Conservation (phyloP, 1,140 invertebrate species). For the Megalopta genalis region DNA sequence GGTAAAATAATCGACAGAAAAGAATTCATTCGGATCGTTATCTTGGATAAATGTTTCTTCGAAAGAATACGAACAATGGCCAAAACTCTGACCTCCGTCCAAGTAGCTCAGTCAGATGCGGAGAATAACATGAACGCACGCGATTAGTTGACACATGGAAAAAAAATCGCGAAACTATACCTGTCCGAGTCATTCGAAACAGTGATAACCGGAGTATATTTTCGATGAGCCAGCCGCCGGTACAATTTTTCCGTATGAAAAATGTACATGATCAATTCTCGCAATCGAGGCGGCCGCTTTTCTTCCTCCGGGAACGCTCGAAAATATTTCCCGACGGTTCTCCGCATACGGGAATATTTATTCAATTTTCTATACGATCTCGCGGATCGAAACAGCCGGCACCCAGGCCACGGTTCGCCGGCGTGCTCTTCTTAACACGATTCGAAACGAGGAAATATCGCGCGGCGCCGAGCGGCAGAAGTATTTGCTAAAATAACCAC, state of each 20-base stretch:
- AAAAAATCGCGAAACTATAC: background rate
- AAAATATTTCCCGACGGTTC: constrained; percentile 30
- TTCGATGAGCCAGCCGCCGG: background rate
- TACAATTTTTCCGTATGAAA: constrained; percentile 7
- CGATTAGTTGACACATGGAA: too few relatives aligned
- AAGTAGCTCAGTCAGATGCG: too few relatives aligned
- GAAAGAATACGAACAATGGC: too few relatives aligned
- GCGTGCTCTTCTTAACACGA: constrained; percentile 13
- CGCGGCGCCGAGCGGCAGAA: background rate
- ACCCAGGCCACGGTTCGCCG: background rate
- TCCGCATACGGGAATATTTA: constrained; percentile 16
- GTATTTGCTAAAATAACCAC: constrained; percentile 34
- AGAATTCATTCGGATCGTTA: too few relatives aligned
- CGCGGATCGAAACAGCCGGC: background rate
- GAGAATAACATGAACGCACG: too few relatives aligned
- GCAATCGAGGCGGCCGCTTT: constrained; percentile 20
- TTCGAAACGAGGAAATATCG: constrained; percentile 2
- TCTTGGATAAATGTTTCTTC: too few relatives aligned
- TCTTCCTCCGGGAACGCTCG: constrained; percentile 3
- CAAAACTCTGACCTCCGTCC: too few relatives aligned
- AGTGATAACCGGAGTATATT: background rate
- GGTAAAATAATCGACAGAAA: too few relatives aligned
- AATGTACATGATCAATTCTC: constrained; percentile 19
- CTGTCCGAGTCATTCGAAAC: background rate
- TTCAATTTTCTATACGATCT: constrained; percentile 17